These are phyloP conservation scores for Percopsis omiscomaycus DNA, from an alignment of 2,797 vertebrate species.

Conservation along the genomic window DNA sequence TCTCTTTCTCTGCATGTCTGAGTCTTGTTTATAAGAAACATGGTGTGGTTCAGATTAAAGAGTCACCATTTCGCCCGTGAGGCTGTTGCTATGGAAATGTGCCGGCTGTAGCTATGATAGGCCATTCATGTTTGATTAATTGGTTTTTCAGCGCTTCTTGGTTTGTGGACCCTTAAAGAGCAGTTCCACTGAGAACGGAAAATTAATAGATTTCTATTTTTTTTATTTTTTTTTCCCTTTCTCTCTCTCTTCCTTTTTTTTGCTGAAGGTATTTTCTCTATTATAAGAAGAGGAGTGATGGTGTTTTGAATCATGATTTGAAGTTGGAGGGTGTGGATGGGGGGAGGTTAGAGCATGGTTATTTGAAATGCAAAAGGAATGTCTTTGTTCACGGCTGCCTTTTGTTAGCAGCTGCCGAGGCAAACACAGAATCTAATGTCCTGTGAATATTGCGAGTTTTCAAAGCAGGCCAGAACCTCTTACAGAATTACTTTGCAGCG, in stretches of 20 bases:
- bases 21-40: constrained; percentile 79
- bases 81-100: constrained; percentile 84
- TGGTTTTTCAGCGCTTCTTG: constrained; percentile 83
- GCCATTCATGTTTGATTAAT: constrained; percentile 87
- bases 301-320: constrained; percentile 78
- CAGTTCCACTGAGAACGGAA: constrained; percentile 78
- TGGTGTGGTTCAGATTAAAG: constrained; percentile 77
- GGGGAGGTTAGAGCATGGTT: constrained; percentile 54
- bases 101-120: constrained; percentile 81
- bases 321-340: constrained; percentile 71
- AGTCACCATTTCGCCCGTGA: constrained; percentile 76
- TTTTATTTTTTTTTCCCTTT: neutral
- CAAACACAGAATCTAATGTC: constrained; percentile 71
- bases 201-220: constrained; percentile 79
- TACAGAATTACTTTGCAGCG: constrained; percentile 65
- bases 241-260: constrained; percentile 27
- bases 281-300: constrained; percentile 73
- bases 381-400: constrained; percentile 73
- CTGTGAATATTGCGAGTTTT: constrained; percentile 73
- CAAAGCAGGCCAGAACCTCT: constrained; percentile 63
- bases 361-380: constrained; percentile 78
- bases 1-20: constrained; percentile 46
- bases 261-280: constrained; percentile 65
- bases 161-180: constrained; percentile 81
- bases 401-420: constrained; percentile 72